A percentile compares a stretch with the other conserved stretches of the same genome.
Conservation (phyloP, 2,888 invertebrate species). For the Ormyrus labotus region DNA sequence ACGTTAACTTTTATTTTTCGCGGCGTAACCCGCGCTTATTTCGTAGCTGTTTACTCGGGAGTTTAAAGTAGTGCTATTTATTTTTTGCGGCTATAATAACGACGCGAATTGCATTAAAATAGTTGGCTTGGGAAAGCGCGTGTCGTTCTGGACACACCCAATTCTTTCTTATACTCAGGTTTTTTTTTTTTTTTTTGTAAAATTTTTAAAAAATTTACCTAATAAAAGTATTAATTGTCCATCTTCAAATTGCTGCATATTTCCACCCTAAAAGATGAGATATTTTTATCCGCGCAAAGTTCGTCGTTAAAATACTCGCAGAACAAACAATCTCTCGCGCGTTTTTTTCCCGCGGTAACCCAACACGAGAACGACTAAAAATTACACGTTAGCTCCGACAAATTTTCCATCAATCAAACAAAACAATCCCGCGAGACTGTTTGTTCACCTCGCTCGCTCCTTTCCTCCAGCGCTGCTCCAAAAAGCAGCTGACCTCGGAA, state of each 20-base stretch:
- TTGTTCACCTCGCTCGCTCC: neutral
- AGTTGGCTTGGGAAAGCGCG: slow-evolving; percentile 1
- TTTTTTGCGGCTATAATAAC: slow-evolving; percentile 31
- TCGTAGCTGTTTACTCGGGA: slow-evolving; percentile 2
- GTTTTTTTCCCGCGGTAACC: neutral
- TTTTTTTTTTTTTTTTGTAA: no score
- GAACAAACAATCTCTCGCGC: no score
- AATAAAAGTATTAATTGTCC: no score
- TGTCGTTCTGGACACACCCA: slow-evolving; percentile 13
- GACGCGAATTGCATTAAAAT: slow-evolving; percentile 24
- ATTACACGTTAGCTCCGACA: neutral
- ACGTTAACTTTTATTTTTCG: neutral
- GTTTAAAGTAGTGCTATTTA: slow-evolving; percentile 26
- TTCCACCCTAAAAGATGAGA: no score
- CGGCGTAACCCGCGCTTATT: neutral
- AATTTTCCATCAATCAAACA: neutral
- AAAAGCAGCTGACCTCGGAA: neutral
- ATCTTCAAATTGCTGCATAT: no score
- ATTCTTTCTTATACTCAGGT: slow-evolving; percentile 10
- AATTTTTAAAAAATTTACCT: no score
- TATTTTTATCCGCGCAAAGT: no score
- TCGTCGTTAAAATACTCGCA: no score
- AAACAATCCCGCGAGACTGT: neutral
- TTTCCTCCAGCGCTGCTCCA: neutral
- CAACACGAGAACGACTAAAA: neutral